A percentile compares a stretch with the other conserved stretches of the same genome.
Evolutionary conservation across 2,113 vertebrate genomes (phyloP).

Genomic region (Climacteris rufus): DNA sequence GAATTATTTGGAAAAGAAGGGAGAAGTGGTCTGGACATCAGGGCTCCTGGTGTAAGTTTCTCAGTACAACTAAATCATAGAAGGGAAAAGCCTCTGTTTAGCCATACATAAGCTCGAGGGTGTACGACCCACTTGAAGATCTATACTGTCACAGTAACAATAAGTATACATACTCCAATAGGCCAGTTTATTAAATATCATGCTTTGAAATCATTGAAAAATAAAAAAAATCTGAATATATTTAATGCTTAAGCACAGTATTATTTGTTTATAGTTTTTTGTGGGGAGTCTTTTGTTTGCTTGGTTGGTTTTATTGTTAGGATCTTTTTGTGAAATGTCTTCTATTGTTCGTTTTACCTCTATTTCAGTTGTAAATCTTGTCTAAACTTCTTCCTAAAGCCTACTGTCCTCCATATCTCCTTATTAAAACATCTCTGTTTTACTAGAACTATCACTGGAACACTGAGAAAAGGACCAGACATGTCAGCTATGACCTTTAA

Average conservation of each 20-base stretch:
- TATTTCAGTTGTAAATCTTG: neutral
- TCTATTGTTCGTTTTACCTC: neutral
- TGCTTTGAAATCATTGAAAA: neutral
- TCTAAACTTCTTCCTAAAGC: neutral
- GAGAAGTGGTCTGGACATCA: neutral
- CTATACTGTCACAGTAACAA: neutral
- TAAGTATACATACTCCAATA: neutral
- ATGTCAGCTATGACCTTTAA: neutral
- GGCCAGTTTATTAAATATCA: neutral
- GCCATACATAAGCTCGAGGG: neutral
- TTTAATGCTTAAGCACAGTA: neutral
- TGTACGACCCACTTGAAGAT: neutral
- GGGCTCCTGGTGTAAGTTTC: neutral
- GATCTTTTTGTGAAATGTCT: neutral
- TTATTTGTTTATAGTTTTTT: neutral
- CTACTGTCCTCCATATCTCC: neutral
- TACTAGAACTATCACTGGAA: neutral
- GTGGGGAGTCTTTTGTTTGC: neutral
- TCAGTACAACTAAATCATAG: neutral
- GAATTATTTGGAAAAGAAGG: constrained; percentile 17
- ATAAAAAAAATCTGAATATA: neutral
- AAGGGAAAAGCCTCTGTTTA: neutral
- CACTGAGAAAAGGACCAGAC: neutral
- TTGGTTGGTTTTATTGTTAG: neutral
- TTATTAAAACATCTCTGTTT: neutral